phyloP scores from a whole-genome alignment of 37 sponge, comb jelly and placozoan species.

The Dysidea cf. avara region DNA sequence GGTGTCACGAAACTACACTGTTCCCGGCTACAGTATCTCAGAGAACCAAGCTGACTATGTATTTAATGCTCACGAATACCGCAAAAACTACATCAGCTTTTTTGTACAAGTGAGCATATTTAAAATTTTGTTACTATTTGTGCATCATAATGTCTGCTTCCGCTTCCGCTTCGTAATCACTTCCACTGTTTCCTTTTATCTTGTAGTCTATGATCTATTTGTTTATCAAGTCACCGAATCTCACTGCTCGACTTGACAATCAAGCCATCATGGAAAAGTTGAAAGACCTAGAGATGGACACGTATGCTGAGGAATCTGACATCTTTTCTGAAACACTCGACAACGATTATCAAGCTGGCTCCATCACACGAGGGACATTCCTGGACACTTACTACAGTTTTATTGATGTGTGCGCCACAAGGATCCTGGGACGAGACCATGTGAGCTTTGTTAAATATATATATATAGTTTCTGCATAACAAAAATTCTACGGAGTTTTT shows the following conservation, averaged over 20 bases:
- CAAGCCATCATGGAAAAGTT: conserved; percentile 23
- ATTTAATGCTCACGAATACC: conserved; percentile 79
- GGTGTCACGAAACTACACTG: conserved; percentile 81
- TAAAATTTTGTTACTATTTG: background rate
- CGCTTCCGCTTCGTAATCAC: too few species aligned
- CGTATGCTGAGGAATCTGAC: conserved; percentile 42
- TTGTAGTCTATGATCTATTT: conserved; percentile 66
- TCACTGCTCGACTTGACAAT: conserved; percentile 45
- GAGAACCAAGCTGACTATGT: conserved; percentile 88
- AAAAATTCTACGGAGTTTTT: too few species aligned
- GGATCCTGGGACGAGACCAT: background rate
- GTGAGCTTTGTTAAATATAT: background rate
- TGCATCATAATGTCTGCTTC: background rate
- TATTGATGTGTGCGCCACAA: conserved; percentile 31
- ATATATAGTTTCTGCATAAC: too few species aligned
- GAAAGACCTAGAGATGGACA: conserved; percentile 1
- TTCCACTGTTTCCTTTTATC: too few species aligned
- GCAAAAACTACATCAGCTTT: conserved; percentile 76
- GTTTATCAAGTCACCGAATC: conserved; percentile 36
- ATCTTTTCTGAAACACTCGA: conserved; percentile 52
- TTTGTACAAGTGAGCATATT: conserved; percentile 59
- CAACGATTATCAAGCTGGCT: conserved; percentile 41
- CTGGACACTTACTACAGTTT: conserved; percentile 27
- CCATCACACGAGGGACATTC: conserved; percentile 31
- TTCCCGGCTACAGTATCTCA: conserved; percentile 89